phyloP scores from a whole-genome alignment of 2,113 vertebrate species.

The Myotis lucifugus region DNA sequence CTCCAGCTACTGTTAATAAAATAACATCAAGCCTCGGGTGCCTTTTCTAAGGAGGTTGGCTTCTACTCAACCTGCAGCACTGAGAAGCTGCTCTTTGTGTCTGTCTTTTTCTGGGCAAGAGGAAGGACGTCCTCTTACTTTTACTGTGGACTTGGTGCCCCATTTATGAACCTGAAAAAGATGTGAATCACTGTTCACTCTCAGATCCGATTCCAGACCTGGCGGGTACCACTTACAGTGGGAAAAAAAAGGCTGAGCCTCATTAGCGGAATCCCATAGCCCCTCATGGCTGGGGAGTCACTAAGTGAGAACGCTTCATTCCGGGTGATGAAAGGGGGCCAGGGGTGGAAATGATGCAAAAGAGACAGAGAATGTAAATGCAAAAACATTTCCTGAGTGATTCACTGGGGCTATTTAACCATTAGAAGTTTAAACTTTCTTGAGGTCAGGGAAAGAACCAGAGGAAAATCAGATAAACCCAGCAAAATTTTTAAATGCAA shows the following conservation, averaged over 20 bases:
- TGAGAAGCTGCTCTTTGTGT: background rate
- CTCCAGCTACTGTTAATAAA: background rate
- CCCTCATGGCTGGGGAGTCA: background rate
- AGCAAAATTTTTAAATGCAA: conserved; percentile 74
- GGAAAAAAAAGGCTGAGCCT: conserved; percentile 18
- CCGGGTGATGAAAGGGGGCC: background rate
- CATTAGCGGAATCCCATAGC: conserved; percentile 5
- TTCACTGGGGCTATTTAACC: conserved; percentile 6
- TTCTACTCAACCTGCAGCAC: background rate
- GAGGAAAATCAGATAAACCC: conserved; percentile 38
- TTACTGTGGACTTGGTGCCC: background rate
- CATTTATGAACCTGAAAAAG: background rate
- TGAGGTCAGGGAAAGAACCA: conserved; percentile 62
- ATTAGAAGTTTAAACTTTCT: conserved; percentile 56
- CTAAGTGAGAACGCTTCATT: background rate
- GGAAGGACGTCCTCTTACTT: background rate
- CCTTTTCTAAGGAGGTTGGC: background rate
- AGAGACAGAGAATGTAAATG: background rate
- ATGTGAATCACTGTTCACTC: background rate
- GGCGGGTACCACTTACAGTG: background rate
- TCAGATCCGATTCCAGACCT: background rate
- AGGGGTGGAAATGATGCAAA: conserved; percentile 1
- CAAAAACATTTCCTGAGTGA: conserved; percentile 29
- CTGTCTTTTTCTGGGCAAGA: background rate
- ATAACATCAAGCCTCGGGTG: background rate